Percentiles rank a stretch among this genome's conserved stretches.
phyloP scores from a whole-genome alignment of 1,140 invertebrate species.

The Platyscapa corneri region DNA sequence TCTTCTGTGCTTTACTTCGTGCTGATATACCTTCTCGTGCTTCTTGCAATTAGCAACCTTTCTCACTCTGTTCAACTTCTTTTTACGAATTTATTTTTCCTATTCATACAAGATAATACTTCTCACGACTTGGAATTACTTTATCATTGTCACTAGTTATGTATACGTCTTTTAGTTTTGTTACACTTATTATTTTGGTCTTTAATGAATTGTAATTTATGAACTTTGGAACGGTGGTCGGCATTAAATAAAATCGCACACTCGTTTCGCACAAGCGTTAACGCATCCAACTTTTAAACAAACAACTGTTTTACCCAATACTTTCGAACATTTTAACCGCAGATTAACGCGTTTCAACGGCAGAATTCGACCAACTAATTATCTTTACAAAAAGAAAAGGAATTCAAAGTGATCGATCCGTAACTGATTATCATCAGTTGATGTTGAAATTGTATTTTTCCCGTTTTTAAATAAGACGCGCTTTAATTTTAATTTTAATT shows the following conservation, averaged over 20 bases:
- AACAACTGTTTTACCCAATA: too few species aligned
- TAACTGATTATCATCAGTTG: too few species aligned
- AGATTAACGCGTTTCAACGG: too few species aligned
- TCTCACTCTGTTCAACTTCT: not conserved
- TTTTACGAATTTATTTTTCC: not conserved
- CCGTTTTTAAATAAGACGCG: too few species aligned
- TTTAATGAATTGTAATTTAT: constrained; percentile 11
- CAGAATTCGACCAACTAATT: not conserved
- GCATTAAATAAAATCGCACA: constrained; percentile 6
- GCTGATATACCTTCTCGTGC: not conserved
- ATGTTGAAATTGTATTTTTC: too few species aligned
- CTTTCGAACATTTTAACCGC: too few species aligned
- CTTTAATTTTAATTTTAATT: too few species aligned
- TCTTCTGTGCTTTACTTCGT: not conserved
- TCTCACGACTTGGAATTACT: constrained; percentile 9
- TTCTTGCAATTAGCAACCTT: not conserved
- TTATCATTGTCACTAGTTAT: constrained; percentile 27
- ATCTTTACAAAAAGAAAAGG: not conserved
- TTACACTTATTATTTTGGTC: not conserved
- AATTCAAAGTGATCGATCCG: too few species aligned
- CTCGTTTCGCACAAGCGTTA: constrained; percentile 2
- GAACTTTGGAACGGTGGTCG: not conserved
- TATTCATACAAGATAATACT: constrained; percentile 21
- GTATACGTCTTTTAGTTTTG: not conserved
- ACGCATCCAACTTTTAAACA: not conserved